Percentiles rank a stretch among this genome's conserved stretches.
Evolutionary conservation across 2,888 invertebrate species (phyloP).

Genomic region (Notocelia uddmanniana): DNA sequence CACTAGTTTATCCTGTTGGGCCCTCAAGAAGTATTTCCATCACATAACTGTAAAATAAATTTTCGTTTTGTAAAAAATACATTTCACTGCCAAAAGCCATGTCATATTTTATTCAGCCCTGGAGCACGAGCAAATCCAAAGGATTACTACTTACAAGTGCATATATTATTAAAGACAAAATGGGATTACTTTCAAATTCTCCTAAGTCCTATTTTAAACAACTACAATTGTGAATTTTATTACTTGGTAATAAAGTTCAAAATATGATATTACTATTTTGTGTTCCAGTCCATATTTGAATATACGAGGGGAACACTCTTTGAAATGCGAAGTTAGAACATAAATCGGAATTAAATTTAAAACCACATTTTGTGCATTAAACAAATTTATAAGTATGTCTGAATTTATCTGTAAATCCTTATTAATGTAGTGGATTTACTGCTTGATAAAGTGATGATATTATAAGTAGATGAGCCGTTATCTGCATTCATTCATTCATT

Average conservation of each 20-base stretch:
- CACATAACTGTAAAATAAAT: no score
- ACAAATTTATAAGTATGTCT: neutral
- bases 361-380: conserved; percentile 7
- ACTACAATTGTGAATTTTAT: neutral
- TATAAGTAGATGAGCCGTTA: no score
- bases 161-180: conserved; percentile 23
- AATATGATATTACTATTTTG: neutral
- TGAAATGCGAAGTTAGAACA: neutral
- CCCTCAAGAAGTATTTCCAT: no score
- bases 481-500: no score
- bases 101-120: neutral
- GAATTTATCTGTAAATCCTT: neutral
- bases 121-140: neutral
- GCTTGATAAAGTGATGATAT: no score
- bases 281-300: no score
- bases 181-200: neutral
- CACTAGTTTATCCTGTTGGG: no score
- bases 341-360: conserved; percentile 25
- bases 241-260: neutral
- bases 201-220: neutral
- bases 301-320: neutral
- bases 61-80: neutral
- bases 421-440: neutral
- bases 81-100: neutral
- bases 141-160: conserved; percentile 9